These are phyloP conservation scores for Stichopus chloronotus DNA, from an alignment of 35 echinoderm and acorn worm species.

Conservation along the genomic window DNA sequence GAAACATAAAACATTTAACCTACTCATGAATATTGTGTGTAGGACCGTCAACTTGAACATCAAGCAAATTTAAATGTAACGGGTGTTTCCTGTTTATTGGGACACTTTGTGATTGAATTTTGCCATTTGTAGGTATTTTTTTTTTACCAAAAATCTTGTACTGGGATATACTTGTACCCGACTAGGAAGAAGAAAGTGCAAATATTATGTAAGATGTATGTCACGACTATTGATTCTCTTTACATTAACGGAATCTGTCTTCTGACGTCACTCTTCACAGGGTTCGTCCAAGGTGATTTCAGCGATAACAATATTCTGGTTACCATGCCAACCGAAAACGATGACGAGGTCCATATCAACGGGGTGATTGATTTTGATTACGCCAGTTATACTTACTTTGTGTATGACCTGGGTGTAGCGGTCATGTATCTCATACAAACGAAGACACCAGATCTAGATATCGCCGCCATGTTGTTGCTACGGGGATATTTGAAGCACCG, in stretches of 20 bases:
- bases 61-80: no score
- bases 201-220: neutral
- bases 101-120: no score
- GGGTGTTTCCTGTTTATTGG: no score
- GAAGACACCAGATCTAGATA: neutral
- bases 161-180: no score
- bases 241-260: neutral
- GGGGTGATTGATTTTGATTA: constrained; percentile 27
- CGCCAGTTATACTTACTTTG: neutral
- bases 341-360: neutral
- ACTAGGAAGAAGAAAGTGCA: neutral
- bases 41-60: no score
- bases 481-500: neutral
- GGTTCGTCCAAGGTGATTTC: constrained; percentile 1
- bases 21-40: no score
- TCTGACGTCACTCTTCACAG: neutral
- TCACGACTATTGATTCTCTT: neutral
- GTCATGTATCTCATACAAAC: neutral
- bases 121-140: no score
- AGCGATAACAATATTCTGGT: neutral
- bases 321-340: neutral
- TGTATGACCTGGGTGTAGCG: neutral
- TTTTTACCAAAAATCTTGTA: no score
- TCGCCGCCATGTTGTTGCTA: neutral
- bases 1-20: no score